Evolutionary conservation across 2,888 invertebrate genomes (phyloP), one percentile per base, ranked within the genome.

Genomic region (Serripes groenlandicus): DNA sequence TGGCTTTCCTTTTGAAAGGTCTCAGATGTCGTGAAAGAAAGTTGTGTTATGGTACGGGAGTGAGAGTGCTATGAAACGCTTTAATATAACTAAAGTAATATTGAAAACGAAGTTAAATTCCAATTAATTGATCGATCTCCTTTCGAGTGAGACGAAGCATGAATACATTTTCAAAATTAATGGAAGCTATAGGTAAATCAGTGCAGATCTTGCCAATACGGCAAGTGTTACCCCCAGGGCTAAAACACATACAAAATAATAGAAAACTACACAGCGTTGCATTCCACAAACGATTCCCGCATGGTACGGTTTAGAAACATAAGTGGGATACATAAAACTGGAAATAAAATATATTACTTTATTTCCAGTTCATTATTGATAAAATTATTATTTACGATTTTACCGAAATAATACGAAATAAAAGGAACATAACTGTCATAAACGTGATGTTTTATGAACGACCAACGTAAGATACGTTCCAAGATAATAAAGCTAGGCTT

Each of bases 401-500:
- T 60, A 26, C 18, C 37, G 60, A 70, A 60, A 70, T 76, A 76
- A 69, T 54, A 32, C 56, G 49, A 56, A 60, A 76, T 76, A 60
- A 76, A 76, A 62, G n/a, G 35, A 23, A 28, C 70, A 76, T 76
- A 76, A 76, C 42, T 69, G 76, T 76, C 76, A 69, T 15, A 11
- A 23, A 30, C 37, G 69, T 37, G 58, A 58, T 76, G 37, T 34
- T 76, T 76, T 76, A 76, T 56, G 35, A 26, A 66, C 66, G 15
- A 28, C 37, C 4, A 28, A 26, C 23, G 42, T 42, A 18, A 42
- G 66, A 66, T 66, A 35, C 42, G 42, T 11, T 9, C 9, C 26
- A 9, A n/a, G 62, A 62, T 62, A 62, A 34, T 62, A 62, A 15
- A 49, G 49, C 18, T 3, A 15, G 49, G 7, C 49, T 49, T 49